Evolutionary conservation across 2,888 invertebrate species (phyloP).

Genomic region (Scaptomyza parva): DNA sequence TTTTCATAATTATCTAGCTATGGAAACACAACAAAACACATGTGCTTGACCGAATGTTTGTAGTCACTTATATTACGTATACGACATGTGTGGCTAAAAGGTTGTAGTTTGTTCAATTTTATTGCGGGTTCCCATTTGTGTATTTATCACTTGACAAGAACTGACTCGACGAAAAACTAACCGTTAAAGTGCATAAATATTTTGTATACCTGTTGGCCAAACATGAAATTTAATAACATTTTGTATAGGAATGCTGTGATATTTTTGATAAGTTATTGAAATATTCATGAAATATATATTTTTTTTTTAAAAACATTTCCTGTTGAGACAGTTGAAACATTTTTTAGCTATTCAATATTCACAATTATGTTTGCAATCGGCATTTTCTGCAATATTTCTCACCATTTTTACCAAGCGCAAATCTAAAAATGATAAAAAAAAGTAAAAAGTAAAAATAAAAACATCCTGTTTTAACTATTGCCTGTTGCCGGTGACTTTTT

Average conservation of each 20-base stretch:
- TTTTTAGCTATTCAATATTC: not conserved
- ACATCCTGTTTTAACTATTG: slow-evolving; percentile 22
- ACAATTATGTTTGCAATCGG: not conserved
- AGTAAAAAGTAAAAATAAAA: too few relatives aligned
- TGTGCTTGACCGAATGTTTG: not conserved
- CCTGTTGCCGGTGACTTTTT: slow-evolving; percentile 3
- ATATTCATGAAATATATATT: not conserved
- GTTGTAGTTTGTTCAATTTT: not conserved
- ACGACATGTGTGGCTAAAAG: not conserved
- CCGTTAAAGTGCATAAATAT: slow-evolving; percentile 1
- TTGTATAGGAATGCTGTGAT: not conserved
- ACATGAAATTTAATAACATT: slow-evolving; percentile 11
- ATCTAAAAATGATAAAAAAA: too few relatives aligned
- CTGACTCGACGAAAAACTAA: not conserved
- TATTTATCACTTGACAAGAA: not conserved
- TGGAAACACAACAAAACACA: not conserved
- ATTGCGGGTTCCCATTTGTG: not conserved
- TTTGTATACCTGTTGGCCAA: not conserved
- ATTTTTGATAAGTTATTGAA: not conserved
- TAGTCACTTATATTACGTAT: not conserved
- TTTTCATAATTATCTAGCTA: slow-evolving; percentile 43
- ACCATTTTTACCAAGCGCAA: not conserved
- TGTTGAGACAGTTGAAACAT: not conserved
- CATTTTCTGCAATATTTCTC: not conserved
- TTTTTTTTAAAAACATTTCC: not conserved